Base-by-base conservation (phyloP, 2,888 invertebrate species). In the Heterodera filipjevi region DNA sequence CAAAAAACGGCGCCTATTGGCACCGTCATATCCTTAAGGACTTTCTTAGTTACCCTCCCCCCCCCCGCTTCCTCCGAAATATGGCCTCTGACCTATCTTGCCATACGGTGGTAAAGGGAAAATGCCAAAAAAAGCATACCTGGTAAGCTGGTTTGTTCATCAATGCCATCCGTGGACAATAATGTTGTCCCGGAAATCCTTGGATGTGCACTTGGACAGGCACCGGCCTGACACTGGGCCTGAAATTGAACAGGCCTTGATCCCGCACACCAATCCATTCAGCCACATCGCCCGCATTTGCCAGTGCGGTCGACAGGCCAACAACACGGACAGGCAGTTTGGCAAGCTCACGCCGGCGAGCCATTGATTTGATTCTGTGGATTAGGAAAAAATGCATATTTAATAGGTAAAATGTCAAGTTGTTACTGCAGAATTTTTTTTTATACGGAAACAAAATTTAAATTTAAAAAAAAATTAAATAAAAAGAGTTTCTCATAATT, bases 151-250 rank as follows among this genome's bases (percentile, higher is more conserved):
- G 98, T 87, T 96, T 94, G 91, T 99, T 99, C 99, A 99, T 99
- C 0, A 96, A 94, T 81, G 96, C 94, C 99, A 99, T 99, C 72
- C 99, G 93, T 0, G 99, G 99, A 88, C 99, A 99, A 91, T 99
- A 99, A 90, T 99, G 96, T 83, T 97, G 95, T 5, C 96, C 99
- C 0, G 96, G 94, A 90, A 95, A 99, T 0, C 99, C 99, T 74
- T 94, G 93, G 85, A 97, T 95, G 88, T 96, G 96, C 19, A 94
- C 93, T 91, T 95, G 95, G 59, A 99, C 91, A 0, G 98, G 98
- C 19, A 99, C 98, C 0, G 99, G 99, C 32, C 99, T 92, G 0
- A 99, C 99, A 0, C 96, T 95, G 0, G 99, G 97, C 78, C 96
- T 93, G 90, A 99, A 99, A 91, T 99, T 99, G 90, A 94, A 99